phyloP scores from a whole-genome alignment of 1,140 invertebrate species.

The Lerema accius region DNA sequence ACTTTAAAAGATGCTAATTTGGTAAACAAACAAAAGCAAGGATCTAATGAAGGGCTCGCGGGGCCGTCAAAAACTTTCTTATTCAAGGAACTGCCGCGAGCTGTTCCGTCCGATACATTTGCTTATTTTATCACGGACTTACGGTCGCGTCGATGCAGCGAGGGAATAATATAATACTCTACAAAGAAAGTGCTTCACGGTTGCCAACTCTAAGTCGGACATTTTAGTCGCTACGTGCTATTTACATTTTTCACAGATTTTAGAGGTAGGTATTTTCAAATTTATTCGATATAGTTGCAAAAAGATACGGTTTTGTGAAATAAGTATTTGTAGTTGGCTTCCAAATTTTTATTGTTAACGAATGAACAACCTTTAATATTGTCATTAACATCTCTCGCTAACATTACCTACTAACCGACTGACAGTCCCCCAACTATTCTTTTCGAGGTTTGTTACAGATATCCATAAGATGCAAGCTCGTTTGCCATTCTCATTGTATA shows the following conservation, averaged over 20 bases:
- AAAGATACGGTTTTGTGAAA: no score
- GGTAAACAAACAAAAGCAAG: constrained; percentile 75
- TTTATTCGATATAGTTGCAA: no score
- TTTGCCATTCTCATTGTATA: no score
- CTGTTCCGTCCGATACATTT: constrained; percentile 76
- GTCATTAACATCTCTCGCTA: no score
- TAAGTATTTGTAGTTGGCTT: no score
- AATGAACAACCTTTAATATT: no score
- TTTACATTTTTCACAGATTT: constrained; percentile 7
- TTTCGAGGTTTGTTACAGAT: no score
- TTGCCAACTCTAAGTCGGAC: constrained; percentile 22
- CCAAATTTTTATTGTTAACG: no score
- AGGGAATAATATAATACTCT: constrained; percentile 58
- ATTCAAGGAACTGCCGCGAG: constrained; percentile 64
- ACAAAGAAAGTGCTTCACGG: constrained; percentile 34
- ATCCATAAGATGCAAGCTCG: no score
- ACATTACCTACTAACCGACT: no score
- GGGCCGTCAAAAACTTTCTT: constrained; percentile 75
- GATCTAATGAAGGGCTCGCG: constrained; percentile 77
- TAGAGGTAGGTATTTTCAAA: no score
- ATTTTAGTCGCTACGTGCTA: constrained; percentile 21
- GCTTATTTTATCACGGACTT: constrained; percentile 74
- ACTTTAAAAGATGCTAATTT: constrained; percentile 77
- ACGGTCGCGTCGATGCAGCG: constrained; percentile 50
- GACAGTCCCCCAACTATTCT: no score